These are phyloP conservation scores for Drosophila pseudoananassae DNA, from an alignment of 1,140 invertebrate genomes.

Conservation along the genomic window DNA sequence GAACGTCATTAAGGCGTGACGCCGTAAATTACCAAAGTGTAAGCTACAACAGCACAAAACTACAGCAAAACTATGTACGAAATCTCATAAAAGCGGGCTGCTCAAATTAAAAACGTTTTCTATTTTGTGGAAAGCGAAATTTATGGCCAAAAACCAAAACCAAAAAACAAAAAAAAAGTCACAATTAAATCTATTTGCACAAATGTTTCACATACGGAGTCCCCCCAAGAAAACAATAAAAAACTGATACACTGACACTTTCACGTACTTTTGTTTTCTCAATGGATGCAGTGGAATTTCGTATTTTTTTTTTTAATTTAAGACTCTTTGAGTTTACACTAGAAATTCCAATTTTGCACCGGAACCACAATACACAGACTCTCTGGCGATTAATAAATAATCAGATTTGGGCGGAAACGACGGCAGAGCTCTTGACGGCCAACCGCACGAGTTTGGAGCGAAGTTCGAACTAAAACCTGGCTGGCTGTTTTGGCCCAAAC, in stretches of 20 bases:
- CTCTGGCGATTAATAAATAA: slow-evolving; percentile 59
- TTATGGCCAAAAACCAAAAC: slow-evolving; percentile 55
- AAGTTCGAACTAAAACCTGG: slow-evolving; percentile 58
- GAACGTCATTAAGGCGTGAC: slow-evolving; percentile 75
- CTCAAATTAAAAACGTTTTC: slow-evolving; percentile 68
- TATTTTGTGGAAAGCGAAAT: slow-evolving; percentile 75
- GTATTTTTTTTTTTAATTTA: slow-evolving; percentile 45
- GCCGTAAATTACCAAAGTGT: slow-evolving; percentile 76
- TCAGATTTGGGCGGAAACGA: slow-evolving; percentile 10
- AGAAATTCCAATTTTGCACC: slow-evolving; percentile 25
- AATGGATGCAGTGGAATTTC: slow-evolving; percentile 62
- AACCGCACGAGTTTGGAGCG: slow-evolving; percentile 64
- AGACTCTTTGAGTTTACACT: slow-evolving; percentile 15
- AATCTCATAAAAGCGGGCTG: slow-evolving; percentile 52
- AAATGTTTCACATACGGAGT: slow-evolving; percentile 67
- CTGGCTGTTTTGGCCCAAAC: slow-evolving; percentile 13
- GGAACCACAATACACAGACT: slow-evolving; percentile 47
- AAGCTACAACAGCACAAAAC: slow-evolving; percentile 52
- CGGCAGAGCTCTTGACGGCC: slow-evolving; percentile 7
- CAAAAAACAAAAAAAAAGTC: slow-evolving; percentile 30
- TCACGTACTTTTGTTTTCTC: slow-evolving; percentile 67
- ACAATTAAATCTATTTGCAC: slow-evolving; percentile 48
- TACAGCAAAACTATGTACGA: slow-evolving; percentile 20
- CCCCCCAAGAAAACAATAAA: slow-evolving; percentile 2
- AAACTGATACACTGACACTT: slow-evolving; percentile 41